A percentile compares a stretch with the other conserved stretches of the same genome.
Evolutionary conservation across 2,113 vertebrate genomes (phyloP).

Genomic region (Addax nasomaculatus): DNA sequence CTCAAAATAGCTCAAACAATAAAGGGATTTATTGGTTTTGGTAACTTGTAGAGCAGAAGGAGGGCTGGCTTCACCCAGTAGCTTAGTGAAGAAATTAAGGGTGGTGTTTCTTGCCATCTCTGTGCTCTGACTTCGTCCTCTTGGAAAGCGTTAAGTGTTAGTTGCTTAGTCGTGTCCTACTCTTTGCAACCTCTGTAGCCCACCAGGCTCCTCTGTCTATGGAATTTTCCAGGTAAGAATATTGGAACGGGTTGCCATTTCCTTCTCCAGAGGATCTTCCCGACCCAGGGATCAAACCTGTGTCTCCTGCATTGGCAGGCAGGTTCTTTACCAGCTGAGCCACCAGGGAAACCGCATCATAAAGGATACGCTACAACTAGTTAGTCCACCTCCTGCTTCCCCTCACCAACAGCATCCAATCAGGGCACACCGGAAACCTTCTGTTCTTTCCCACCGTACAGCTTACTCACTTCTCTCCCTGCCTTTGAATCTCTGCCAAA

Average conservation of each 20-base stretch:
- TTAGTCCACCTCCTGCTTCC: background rate
- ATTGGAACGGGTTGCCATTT: background rate
- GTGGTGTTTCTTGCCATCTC: background rate
- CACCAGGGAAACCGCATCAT: background rate
- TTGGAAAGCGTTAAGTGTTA: background rate
- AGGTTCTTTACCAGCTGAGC: background rate
- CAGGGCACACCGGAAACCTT: background rate
- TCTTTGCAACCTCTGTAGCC: background rate
- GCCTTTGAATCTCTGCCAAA: background rate
- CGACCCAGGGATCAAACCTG: background rate
- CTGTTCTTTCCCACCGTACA: background rate
- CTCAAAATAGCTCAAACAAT: background rate
- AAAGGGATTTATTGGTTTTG: background rate
- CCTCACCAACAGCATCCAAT: background rate
- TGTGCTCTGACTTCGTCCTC: background rate
- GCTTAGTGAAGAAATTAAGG: background rate
- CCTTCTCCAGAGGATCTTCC: background rate
- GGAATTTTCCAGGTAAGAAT: background rate
- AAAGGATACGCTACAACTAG: background rate
- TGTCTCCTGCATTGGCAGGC: background rate
- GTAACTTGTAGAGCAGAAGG: background rate
- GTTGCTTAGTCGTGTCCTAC: background rate
- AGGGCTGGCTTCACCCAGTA: background rate
- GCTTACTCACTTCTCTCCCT: background rate
- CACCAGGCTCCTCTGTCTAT: background rate